Evolutionary conservation across 2,888 invertebrate species (phyloP).

Genomic region (Nomada ruficornis): DNA sequence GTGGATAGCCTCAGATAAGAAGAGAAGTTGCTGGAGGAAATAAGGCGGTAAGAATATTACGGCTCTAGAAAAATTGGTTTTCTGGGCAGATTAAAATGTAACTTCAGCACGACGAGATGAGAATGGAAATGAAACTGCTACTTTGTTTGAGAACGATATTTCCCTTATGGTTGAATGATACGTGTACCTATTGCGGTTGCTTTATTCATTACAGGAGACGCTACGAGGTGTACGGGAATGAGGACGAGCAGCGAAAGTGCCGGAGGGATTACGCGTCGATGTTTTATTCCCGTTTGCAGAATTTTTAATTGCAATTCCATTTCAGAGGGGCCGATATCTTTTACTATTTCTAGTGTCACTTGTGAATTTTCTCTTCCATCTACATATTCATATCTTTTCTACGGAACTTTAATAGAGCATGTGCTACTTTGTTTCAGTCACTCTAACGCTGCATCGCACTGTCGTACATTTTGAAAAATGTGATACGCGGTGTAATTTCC

Average conservation of each 20-base stretch:
- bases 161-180: conserved; percentile 1
- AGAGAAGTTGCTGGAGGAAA: not conserved
- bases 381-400: not conserved
- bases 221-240: not conserved
- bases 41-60: conserved; percentile 34
- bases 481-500: too few relatives aligned
- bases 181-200: not conserved
- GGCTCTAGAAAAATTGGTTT: conserved; percentile 35
- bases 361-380: not conserved
- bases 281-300: not conserved
- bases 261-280: not conserved
- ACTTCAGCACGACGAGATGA: conserved; percentile 15
- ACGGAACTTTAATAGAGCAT: not conserved
- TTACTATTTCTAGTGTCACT: not conserved
- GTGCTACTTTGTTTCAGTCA: not conserved
- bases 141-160: conserved; percentile 23
- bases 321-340: not conserved
- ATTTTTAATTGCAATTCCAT: conserved; percentile 9
- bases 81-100: conserved; percentile 42
- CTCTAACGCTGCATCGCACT: too few relatives aligned
- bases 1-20: conserved; percentile 4
- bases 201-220: not conserved
- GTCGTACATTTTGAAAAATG: too few relatives aligned
- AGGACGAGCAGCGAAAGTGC: not conserved
- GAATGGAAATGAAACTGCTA: conserved; percentile 44